Evolutionary conservation across 2,113 vertebrate species (phyloP).

Genomic region (Octodon degus): DNA sequence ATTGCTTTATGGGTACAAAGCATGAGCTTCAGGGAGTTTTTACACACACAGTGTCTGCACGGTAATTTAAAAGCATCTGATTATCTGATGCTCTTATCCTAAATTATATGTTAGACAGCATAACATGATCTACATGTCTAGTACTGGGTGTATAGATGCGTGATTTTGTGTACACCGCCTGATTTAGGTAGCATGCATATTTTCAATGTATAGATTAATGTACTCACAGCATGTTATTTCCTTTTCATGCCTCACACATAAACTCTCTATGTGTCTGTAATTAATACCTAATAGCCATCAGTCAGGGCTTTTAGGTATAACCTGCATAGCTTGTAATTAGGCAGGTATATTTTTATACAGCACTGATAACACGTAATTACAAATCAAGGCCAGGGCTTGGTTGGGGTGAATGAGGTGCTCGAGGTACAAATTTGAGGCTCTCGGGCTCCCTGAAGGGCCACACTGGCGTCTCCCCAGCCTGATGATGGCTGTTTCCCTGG

Average conservation of each 20-base stretch:
- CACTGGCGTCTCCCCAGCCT: neutral
- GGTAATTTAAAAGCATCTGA: neutral
- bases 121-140: neutral
- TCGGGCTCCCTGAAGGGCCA: neutral
- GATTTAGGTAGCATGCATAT: neutral
- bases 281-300: constrained; percentile 3
- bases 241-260: constrained; percentile 27
- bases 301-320: neutral
- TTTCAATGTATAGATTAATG: neutral
- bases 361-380: constrained; percentile 19
- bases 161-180: neutral
- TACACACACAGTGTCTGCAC: neutral
- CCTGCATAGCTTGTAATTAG: neutral
- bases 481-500: neutral
- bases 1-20: neutral
- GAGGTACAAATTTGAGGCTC: neutral
- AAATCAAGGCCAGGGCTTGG: neutral
- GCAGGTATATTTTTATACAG: neutral
- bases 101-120: neutral
- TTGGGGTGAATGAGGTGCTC: neutral
- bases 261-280: neutral
- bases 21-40: neutral
- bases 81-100: neutral
- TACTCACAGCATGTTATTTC: neutral
- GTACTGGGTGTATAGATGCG: neutral